Conservation (phyloP, 2,888 invertebrate species). For the Drosophila mayaguana region DNA sequence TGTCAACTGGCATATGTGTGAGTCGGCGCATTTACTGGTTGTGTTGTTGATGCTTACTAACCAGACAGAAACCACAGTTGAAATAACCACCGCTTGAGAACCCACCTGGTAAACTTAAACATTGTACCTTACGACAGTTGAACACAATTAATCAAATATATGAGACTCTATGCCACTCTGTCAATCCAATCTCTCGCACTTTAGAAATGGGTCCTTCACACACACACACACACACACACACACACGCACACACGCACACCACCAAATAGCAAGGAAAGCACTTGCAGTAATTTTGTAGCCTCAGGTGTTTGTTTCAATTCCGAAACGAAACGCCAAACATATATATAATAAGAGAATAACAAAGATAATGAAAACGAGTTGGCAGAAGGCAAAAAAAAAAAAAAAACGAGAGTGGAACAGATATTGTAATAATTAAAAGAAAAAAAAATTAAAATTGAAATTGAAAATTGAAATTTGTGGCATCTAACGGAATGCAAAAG, state of each 20-base stretch:
- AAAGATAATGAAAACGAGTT: slow-evolving; percentile 9
- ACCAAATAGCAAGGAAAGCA: slow-evolving; percentile 5
- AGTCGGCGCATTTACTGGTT: slow-evolving; percentile 9
- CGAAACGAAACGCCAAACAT: slow-evolving; percentile 6
- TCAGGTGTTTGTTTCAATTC: slow-evolving; percentile 34
- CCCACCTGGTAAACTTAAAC: slow-evolving; percentile 37
- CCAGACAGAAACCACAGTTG: background rate
- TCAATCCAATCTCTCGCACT: background rate
- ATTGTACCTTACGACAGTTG: slow-evolving; percentile 8
- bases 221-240: background rate
- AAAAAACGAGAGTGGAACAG: background rate
- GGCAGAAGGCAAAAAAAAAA: background rate
- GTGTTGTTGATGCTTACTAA: slow-evolving; percentile 1
- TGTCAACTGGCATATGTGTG: background rate
- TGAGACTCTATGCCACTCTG: background rate
- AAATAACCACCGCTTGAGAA: slow-evolving; percentile 38
- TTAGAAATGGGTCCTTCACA: background rate
- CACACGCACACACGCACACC: background rate
- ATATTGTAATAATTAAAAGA: slow-evolving; percentile 2
- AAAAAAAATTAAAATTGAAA: background rate
- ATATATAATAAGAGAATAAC: slow-evolving; percentile 15
- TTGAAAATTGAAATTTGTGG: background rate
- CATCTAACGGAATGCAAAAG: slow-evolving; percentile 31
- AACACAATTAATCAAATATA: background rate
- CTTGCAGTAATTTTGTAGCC: slow-evolving; percentile 24